Evolutionary conservation across 2,888 invertebrate species (phyloP).

Genomic region (Zygogramma bicolorata): DNA sequence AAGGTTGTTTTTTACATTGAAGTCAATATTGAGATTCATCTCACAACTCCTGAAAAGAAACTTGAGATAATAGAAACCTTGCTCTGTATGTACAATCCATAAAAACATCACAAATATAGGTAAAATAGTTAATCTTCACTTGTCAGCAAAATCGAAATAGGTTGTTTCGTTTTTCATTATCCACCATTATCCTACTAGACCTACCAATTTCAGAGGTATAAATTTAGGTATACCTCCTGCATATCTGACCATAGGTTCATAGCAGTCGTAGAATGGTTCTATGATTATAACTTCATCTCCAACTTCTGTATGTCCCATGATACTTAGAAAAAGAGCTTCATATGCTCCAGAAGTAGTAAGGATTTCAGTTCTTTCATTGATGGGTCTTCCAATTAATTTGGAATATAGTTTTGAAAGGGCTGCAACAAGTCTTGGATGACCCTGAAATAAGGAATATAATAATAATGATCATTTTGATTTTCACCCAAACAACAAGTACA

Average conservation of each 20-base stretch:
- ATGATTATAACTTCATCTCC: slow-evolving; percentile 96
- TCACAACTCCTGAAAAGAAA: no score
- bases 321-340: slow-evolving; percentile 88
- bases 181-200: slow-evolving; percentile 4
- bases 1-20: no score
- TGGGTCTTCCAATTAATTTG: slow-evolving; percentile 76
- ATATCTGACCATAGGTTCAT: slow-evolving; percentile 91
- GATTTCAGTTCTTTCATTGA: slow-evolving; percentile 90
- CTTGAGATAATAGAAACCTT: no score
- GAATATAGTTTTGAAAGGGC: slow-evolving; percentile 89
- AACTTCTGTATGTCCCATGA: slow-evolving; percentile 80
- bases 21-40: no score
- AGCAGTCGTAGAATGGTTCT: slow-evolving; percentile 98
- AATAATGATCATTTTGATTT: no score
- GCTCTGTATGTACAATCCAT: no score
- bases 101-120: no score
- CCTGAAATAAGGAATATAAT: slow-evolving; percentile 71
- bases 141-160: no score
- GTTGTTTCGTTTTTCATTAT: no score
- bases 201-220: slow-evolving; percentile 82
- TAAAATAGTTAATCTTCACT: no score
- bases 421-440: slow-evolving; percentile 90
- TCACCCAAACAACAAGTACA: no score
- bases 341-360: slow-evolving; percentile 94
- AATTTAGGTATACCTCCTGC: slow-evolving; percentile 90